Conservation (phyloP, 2,113 vertebrate genomes). For the Colius striatus region DNA sequence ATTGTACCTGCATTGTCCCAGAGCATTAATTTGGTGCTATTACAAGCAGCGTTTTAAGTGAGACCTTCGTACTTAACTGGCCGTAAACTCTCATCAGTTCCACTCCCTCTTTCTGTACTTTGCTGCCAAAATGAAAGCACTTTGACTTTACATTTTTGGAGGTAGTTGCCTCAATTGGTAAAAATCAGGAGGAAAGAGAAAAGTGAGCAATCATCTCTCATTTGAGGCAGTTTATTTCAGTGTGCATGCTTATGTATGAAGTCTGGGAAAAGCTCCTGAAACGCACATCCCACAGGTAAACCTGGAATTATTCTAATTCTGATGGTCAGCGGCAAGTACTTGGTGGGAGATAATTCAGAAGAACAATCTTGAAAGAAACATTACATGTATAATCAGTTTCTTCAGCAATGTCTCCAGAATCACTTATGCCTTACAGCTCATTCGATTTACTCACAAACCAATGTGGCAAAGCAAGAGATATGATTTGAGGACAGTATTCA, state of each 20-base stretch:
- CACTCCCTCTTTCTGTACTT: background rate
- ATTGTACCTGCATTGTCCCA: background rate
- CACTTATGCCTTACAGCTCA: background rate
- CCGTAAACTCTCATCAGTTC: background rate
- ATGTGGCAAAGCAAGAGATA: background rate
- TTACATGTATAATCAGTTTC: background rate
- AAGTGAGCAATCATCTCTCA: background rate
- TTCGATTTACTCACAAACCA: background rate
- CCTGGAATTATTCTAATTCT: background rate
- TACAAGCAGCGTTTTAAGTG: background rate
- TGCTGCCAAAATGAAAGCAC: background rate
- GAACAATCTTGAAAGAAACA: background rate
- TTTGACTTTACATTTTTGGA: background rate
- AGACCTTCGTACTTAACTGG: background rate
- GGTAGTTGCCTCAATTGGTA: background rate
- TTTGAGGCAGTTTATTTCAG: background rate
- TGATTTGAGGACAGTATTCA: background rate
- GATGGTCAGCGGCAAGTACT: background rate
- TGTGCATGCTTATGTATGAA: background rate
- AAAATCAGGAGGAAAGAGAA: background rate
- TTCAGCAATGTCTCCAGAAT: background rate
- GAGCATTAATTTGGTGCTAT: background rate
- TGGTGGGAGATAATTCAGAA: background rate
- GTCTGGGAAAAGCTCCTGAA: background rate
- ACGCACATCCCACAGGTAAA: background rate